These are phyloP conservation scores for Ctenodactylus gundi DNA, from an alignment of 2,113 vertebrate genomes.

Conservation along the genomic window DNA sequence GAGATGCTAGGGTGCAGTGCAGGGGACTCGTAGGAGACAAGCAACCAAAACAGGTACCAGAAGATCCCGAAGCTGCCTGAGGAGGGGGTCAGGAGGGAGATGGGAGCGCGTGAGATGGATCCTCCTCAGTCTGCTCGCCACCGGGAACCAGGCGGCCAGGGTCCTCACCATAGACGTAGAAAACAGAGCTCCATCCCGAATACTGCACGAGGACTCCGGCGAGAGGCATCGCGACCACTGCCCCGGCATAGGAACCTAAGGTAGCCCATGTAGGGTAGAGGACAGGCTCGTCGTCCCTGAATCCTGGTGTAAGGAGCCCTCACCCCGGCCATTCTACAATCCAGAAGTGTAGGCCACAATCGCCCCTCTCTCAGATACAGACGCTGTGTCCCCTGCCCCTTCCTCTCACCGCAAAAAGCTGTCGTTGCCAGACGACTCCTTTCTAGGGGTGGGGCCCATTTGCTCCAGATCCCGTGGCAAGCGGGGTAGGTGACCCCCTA, in stretches of 20 bases:
- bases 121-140: not conserved
- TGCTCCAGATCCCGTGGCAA: slow-evolving; percentile 92
- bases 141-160: not conserved
- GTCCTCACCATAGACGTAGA: slow-evolving; percentile 92
- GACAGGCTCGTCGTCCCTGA: not conserved
- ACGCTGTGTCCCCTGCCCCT: not conserved
- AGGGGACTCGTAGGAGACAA: slow-evolving; percentile 83
- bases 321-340: not conserved
- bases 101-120: not conserved
- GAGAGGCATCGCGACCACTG: slow-evolving; percentile 94
- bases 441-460: slow-evolving; percentile 76
- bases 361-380: not conserved
- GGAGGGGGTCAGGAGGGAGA: not conserved
- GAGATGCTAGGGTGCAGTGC: slow-evolving; percentile 85
- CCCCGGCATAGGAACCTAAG: slow-evolving; percentile 93
- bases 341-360: not conserved
- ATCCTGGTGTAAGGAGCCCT: not conserved
- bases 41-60: slow-evolving; percentile 85
- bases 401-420: slow-evolving; percentile 73
- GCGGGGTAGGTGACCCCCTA: slow-evolving; percentile 95
- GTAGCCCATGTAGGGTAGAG: not conserved
- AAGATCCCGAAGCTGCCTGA: slow-evolving; percentile 84
- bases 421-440: slow-evolving; percentile 69
- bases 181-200: slow-evolving; percentile 92
- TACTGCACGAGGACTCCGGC: slow-evolving; percentile 94